Evolutionary conservation across 2,888 invertebrate species (phyloP), one percentile per base, ranked within the genome.

Genomic region (Neuroscelio doddi): DNA sequence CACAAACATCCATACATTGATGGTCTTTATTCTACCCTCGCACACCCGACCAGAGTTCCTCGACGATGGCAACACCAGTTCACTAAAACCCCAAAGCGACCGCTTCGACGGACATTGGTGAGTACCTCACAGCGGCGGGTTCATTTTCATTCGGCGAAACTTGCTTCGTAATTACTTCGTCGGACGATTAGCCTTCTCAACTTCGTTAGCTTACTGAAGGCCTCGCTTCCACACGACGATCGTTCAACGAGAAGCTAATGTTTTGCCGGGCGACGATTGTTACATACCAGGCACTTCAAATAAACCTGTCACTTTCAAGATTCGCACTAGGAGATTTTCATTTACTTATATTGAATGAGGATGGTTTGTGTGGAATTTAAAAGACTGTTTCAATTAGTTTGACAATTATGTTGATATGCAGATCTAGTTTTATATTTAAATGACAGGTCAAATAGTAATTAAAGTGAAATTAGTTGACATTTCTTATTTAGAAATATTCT

Each of bases 71-170:
- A 27, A 44, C 50, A 61, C 50, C 61, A 44, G 44, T 42, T 49
- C 59, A 36, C 29, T 56, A 55, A 65, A 65, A 55, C 58, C 61
- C 58, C 61, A 52, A 44, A 47, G 65, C 56, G 51, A 65, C 64
- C 64, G 61, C 56, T 61, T 52, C 56, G 56, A 42, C 63, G 63
- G 67, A 64, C 67, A 62, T 67, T 56, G 67, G 67, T 52, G 67
- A 63, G 63, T 59, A 58, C 63, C 57, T 57, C 61, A 44, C 61
- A 59, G 62, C 45, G 56, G 63, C 55, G 53, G 66, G 64, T 70
- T 74, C 69, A 70, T 71, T 72, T 69, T 71, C 71, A 70, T 70
- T 69, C 68, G 65, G 64, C 64, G 55, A 59, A 69, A 68, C 72
- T 70, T 68, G 73, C 66, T 51, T 64, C 53, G 71, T 64, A 73